A percentile compares a stretch with the other conserved stretches of the same genome.
These are phyloP conservation scores for Oscheius sp. DNA, from an alignment of 2,888 invertebrate genomes.

Conservation along the genomic window DNA sequence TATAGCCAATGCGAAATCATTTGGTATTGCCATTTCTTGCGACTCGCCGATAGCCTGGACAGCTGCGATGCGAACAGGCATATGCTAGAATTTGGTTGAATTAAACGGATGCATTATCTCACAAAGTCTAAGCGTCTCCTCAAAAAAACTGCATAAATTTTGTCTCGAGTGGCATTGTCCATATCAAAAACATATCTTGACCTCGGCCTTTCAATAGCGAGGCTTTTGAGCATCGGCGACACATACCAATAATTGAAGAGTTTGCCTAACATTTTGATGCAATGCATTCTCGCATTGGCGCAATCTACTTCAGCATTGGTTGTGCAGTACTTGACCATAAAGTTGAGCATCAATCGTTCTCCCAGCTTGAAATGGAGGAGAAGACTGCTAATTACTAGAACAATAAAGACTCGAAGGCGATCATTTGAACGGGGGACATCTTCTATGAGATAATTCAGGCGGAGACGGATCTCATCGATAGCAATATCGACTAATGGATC, in stretches of 20 bases:
- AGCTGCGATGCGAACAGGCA: background rate
- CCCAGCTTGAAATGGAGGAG: background rate
- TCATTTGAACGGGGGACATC: background rate
- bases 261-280: background rate
- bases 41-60: background rate
- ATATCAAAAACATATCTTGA: background rate
- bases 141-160: background rate
- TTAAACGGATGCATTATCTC: background rate
- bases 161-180: background rate
- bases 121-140: background rate
- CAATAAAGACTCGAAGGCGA: background rate
- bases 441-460: background rate
- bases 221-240: background rate
- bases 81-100: background rate
- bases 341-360: background rate
- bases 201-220: background rate
- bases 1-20: background rate
- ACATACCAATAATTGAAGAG: background rate
- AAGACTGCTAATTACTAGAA: background rate
- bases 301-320: background rate
- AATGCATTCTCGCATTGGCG: background rate
- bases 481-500: background rate
- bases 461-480: background rate
- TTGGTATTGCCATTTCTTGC: background rate
- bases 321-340: background rate